Evolutionary conservation across 2,888 invertebrate genomes (phyloP).

Genomic region (Himalopsyche anomala): DNA sequence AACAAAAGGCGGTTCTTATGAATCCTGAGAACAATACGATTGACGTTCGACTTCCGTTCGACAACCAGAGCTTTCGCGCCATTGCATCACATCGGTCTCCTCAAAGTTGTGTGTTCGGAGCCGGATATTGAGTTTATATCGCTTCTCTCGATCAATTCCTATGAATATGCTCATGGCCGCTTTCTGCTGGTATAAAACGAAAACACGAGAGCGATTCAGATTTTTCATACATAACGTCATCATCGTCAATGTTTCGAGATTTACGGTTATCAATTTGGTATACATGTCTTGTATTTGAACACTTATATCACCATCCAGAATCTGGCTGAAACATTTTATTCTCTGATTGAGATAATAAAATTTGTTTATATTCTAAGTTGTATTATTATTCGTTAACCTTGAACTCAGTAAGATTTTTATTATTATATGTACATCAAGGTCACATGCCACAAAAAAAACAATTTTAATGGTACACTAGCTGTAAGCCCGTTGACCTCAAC

Average conservation of each 20-base stretch:
- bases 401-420: too few relatives aligned
- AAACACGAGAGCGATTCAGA: conserved; percentile 44
- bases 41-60: conserved; percentile 16
- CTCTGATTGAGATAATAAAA: too few relatives aligned
- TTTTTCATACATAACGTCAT: conserved; percentile 46
- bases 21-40: conserved; percentile 25
- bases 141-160: conserved; percentile 49
- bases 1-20: too few relatives aligned
- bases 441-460: too few relatives aligned
- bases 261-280: not conserved
- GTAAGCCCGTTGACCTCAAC: too few relatives aligned
- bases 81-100: conserved; percentile 21
- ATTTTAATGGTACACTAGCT: too few relatives aligned
- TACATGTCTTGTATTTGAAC: not conserved
- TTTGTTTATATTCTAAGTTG: too few relatives aligned
- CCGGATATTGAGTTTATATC: conserved; percentile 63
- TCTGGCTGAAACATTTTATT: too few relatives aligned
- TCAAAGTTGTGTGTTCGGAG: conserved; percentile 47
- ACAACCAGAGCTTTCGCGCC: conserved; percentile 41
- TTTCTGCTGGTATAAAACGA: conserved; percentile 51
- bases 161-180: conserved; percentile 45
- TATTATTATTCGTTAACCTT: too few relatives aligned
- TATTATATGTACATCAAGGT: too few relatives aligned
- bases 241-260: not conserved
- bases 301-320: too few relatives aligned